A percentile compares a stretch with the other conserved stretches of the same genome.
These are phyloP conservation scores for Pseudochaenichthys georgianus DNA, from an alignment of 2,797 vertebrate species.

Conservation along the genomic window DNA sequence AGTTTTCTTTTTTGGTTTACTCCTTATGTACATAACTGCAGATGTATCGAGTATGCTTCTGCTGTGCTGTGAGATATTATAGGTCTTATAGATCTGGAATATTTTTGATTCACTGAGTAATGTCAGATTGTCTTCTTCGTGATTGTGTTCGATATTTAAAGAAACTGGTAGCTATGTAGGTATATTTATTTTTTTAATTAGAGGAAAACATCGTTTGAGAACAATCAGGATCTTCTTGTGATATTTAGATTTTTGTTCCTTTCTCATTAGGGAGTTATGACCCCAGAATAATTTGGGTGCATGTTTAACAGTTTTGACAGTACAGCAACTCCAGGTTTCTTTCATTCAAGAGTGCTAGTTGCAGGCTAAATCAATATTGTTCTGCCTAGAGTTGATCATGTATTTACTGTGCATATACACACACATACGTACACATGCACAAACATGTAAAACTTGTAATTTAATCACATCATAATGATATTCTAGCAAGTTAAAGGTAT, in stretches of 20 bases:
- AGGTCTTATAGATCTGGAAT: slow-evolving; percentile 88
- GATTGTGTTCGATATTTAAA: slow-evolving; percentile 79
- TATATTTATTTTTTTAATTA: slow-evolving; percentile 76
- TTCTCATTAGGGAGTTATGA: slow-evolving; percentile 12
- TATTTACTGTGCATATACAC: background rate
- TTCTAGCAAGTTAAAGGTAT: background rate
- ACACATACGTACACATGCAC: background rate
- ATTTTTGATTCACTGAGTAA: slow-evolving; percentile 65
- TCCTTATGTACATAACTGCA: slow-evolving; percentile 72
- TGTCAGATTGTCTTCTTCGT: slow-evolving; percentile 61
- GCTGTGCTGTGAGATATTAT: slow-evolving; percentile 78
- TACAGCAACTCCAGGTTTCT: background rate
- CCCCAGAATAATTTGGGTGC: background rate
- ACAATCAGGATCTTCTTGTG: slow-evolving; percentile 21
- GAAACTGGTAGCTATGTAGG: slow-evolving; percentile 52
- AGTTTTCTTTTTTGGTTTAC: slow-evolving; percentile 55
- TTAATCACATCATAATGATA: background rate
- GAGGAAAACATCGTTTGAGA: slow-evolving; percentile 33
- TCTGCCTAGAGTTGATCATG: background rate
- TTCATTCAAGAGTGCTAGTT: background rate
- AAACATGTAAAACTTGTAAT: background rate
- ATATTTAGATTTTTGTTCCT: slow-evolving; percentile 29
- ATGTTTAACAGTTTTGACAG: slow-evolving; percentile 8
- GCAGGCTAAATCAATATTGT: background rate
- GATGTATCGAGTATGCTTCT: slow-evolving; percentile 78